Conservation (phyloP, 2,797 vertebrate species). For the Myotis myotis region DNA sequence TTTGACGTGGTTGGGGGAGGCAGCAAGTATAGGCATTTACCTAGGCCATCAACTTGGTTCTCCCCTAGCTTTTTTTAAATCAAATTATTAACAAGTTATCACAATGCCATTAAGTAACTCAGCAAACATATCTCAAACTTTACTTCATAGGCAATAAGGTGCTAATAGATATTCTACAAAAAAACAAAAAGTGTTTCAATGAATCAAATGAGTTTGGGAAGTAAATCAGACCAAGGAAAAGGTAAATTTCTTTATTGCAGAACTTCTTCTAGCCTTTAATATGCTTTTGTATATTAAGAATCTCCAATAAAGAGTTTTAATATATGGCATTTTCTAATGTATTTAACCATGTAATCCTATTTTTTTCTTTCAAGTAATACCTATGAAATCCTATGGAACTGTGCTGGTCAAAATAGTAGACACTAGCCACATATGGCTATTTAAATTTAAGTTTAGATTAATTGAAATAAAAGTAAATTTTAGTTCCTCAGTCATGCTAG, state of each 20-base stretch:
- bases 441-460: constrained; percentile 39
- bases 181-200: background rate
- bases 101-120: background rate
- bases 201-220: background rate
- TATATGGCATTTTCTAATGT: background rate
- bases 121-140: background rate
- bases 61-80: background rate
- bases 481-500: background rate
- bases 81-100: constrained; percentile 1
- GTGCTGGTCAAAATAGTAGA: background rate
- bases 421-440: background rate
- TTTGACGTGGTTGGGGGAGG: too few relatives aligned
- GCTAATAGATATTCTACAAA: background rate
- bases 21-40: too few relatives aligned
- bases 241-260: background rate
- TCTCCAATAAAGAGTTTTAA: background rate
- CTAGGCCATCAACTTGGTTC: too few relatives aligned
- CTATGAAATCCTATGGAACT: background rate
- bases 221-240: background rate
- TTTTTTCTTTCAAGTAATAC: background rate
- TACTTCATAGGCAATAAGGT: background rate
- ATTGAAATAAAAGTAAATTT: constrained; percentile 1
- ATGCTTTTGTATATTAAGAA: background rate
- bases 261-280: background rate
- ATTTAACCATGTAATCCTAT: background rate